Conservation (phyloP, 2,888 invertebrate species). For the Tillus elongatus region DNA sequence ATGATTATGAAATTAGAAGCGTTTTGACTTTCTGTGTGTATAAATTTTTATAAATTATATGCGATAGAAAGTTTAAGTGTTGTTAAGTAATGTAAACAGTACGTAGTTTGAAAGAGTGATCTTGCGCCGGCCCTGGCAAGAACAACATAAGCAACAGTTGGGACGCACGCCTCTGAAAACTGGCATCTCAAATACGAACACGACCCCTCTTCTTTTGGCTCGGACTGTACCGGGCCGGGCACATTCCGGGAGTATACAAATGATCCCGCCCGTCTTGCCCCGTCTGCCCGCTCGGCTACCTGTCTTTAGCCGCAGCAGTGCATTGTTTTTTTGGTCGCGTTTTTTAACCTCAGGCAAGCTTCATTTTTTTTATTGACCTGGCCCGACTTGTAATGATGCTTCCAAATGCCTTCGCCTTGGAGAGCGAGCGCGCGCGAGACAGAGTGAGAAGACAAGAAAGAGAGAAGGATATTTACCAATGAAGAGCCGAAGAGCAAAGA, state of each 20-base stretch:
- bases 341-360: slow-evolving; percentile 34
- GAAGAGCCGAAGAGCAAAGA: too few species aligned
- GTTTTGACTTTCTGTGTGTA: too few species aligned
- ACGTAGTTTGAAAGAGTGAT: too few species aligned
- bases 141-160: too few species aligned
- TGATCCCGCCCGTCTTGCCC: slow-evolving; percentile 37
- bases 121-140: too few species aligned
- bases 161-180: too few species aligned
- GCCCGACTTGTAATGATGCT: slow-evolving; percentile 25
- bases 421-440: slow-evolving; percentile 16
- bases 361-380: slow-evolving; percentile 37
- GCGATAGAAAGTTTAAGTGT: too few species aligned
- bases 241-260: slow-evolving; percentile 45
- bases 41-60: too few species aligned
- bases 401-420: slow-evolving; percentile 24
- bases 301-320: slow-evolving; percentile 40
- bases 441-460: too few species aligned
- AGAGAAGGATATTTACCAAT: too few species aligned
- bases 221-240: slow-evolving; percentile 42
- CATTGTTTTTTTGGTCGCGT: slow-evolving; percentile 39
- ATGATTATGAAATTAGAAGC: too few species aligned
- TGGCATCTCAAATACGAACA: slow-evolving; percentile 24
- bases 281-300: slow-evolving; percentile 38
- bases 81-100: too few species aligned
- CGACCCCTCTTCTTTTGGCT: slow-evolving; percentile 33